These are phyloP conservation scores for Leucozona laternaria DNA, from an alignment of 2,888 invertebrate genomes.

Conservation along the genomic window DNA sequence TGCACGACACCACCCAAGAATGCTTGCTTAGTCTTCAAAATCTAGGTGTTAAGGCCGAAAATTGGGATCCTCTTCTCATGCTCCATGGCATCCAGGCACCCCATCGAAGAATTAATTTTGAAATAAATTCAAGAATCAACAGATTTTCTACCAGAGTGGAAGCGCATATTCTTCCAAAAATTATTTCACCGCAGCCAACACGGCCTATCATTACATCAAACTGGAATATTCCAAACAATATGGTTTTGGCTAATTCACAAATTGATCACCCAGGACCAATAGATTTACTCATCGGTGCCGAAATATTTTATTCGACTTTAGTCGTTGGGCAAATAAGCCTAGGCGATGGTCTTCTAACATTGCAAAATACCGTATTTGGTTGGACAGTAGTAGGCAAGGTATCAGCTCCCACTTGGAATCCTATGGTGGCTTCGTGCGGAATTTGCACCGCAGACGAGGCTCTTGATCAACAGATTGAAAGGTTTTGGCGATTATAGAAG, in stretches of 20 bases:
- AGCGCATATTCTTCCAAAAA: conserved; percentile 6
- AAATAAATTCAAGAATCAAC: not conserved
- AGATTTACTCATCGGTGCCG: too few relatives aligned
- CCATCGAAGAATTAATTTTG: not conserved
- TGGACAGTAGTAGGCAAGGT: too few relatives aligned
- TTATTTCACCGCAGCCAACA: not conserved
- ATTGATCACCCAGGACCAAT: not conserved
- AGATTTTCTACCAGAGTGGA: too few relatives aligned
- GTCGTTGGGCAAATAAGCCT: too few relatives aligned
- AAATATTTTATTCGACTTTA: too few relatives aligned
- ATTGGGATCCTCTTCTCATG: too few relatives aligned
- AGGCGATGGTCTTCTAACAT: too few relatives aligned
- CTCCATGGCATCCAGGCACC: not conserved
- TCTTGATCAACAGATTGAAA: not conserved
- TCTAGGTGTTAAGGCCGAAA: too few relatives aligned
- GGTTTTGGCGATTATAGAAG: not conserved
- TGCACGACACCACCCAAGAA: too few relatives aligned
- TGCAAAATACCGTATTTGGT: too few relatives aligned
- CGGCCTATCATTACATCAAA: not conserved
- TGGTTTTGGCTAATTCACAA: conserved; percentile 3
- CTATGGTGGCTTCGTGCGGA: not conserved
- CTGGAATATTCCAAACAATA: not conserved
- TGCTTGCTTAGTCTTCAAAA: too few relatives aligned
- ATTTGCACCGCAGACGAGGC: not conserved
- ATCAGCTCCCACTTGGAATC: not conserved